Conservation (phyloP, 2,113 vertebrate genomes). For the Phalacrocorax brasilianus region DNA sequence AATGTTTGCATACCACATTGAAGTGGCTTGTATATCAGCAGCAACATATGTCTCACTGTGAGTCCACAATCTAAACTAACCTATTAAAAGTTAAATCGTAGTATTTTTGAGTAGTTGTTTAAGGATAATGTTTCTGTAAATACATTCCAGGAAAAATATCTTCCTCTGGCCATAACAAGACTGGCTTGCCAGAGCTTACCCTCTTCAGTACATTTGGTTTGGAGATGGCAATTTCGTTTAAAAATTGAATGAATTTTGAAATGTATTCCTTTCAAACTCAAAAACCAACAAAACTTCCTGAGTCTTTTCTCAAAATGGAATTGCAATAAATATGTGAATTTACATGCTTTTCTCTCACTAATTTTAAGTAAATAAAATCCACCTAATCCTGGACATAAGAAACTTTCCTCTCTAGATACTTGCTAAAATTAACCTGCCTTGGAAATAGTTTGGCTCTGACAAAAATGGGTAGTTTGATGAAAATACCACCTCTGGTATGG, state of each 20-base stretch:
- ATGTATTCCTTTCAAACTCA: not conserved
- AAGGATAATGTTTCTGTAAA: not conserved
- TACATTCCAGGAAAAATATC: not conserved
- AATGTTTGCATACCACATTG: not conserved
- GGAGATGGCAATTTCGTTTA: not conserved
- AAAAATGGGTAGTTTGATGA: not conserved
- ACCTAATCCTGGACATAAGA: not conserved
- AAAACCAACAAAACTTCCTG: not conserved
- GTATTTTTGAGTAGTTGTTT: not conserved
- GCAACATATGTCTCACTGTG: not conserved
- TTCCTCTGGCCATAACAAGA: not conserved
- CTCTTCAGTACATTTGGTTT: not conserved
- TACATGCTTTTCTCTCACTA: not conserved
- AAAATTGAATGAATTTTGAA: not conserved
- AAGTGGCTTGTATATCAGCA: not conserved
- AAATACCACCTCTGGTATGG: not conserved
- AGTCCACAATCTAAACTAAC: not conserved
- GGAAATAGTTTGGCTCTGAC: not conserved
- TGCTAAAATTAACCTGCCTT: not conserved
- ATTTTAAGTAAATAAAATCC: not conserved
- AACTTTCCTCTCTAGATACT: not conserved
- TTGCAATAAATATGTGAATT: not conserved
- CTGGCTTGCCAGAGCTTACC: not conserved
- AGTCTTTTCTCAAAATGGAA: not conserved
- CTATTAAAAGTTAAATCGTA: not conserved